Conservation (phyloP, 2,888 invertebrate genomes). For the Dione vanillae region DNA sequence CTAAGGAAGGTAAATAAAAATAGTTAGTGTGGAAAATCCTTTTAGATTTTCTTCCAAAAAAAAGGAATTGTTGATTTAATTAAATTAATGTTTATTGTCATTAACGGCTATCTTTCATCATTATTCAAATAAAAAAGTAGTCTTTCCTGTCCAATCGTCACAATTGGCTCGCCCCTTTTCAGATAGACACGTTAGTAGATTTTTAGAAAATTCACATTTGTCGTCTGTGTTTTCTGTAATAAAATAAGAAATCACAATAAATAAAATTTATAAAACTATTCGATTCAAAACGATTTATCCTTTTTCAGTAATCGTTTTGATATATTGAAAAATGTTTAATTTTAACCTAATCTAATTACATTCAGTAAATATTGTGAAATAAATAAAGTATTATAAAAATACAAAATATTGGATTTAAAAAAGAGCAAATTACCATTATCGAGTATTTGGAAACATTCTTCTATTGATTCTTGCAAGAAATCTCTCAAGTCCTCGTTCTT, state of each 20-base stretch:
- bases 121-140: slow-evolving; percentile 34
- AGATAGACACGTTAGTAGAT: slow-evolving; percentile 86
- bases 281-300: too few relatives aligned
- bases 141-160: slow-evolving; percentile 86
- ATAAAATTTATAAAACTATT: too few relatives aligned
- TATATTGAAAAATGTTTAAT: background rate
- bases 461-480: slow-evolving; percentile 88
- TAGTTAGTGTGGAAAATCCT: too few relatives aligned
- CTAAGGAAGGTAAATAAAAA: too few relatives aligned
- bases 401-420: too few relatives aligned
- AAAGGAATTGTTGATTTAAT: background rate
- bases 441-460: slow-evolving; percentile 88
- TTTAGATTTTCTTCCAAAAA: too few relatives aligned
- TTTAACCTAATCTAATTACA: background rate
- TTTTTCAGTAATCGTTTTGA: too few relatives aligned
- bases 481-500: slow-evolving; percentile 86
- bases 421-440: slow-evolving; percentile 67
- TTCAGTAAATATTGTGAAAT: too few relatives aligned
- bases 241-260: slow-evolving; percentile 4
- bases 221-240: slow-evolving; percentile 80
- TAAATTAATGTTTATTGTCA: slow-evolving; percentile 3
- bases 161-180: slow-evolving; percentile 90
- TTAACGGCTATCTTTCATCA: background rate
- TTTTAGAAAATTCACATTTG: slow-evolving; percentile 87
- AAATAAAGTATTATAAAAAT: too few relatives aligned